phyloP scores from a whole-genome alignment of 2,113 vertebrate genomes.

The Epinephelus cyanopodus region DNA sequence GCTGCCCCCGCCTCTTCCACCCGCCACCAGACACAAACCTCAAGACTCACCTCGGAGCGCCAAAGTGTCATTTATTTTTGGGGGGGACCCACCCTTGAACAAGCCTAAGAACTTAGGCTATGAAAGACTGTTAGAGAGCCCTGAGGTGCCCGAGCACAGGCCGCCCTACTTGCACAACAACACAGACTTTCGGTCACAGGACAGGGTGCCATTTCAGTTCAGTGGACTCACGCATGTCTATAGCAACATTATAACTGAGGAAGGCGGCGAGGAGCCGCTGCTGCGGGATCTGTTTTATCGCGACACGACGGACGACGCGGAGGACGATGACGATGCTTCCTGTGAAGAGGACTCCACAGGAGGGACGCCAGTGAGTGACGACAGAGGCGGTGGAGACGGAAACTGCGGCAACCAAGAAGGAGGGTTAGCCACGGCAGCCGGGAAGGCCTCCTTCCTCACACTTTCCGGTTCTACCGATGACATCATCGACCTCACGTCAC shows the following conservation, averaged over 20 bases:
- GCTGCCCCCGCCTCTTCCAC: slow-evolving; percentile 86
- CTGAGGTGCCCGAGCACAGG: slow-evolving; percentile 87
- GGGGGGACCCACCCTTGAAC: slow-evolving; percentile 90
- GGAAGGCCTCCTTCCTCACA: slow-evolving; percentile 88
- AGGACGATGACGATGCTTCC: slow-evolving; percentile 96
- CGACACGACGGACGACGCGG: slow-evolving; percentile 92
- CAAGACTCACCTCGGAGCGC: slow-evolving; percentile 94
- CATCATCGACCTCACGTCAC: slow-evolving; percentile 96
- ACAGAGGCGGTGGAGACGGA: slow-evolving; percentile 10
- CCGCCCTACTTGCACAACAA: slow-evolving; percentile 86
- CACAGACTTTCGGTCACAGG: slow-evolving; percentile 86
- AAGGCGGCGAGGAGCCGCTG: slow-evolving; percentile 92
- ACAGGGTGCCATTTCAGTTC: slow-evolving; percentile 88
- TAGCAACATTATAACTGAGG: slow-evolving; percentile 89
- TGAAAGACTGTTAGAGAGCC: slow-evolving; percentile 90
- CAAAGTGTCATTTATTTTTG: slow-evolving; percentile 98
- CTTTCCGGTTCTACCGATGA: slow-evolving; percentile 95
- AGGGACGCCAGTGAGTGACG: slow-evolving; percentile 64
- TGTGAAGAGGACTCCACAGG: slow-evolving; percentile 94
- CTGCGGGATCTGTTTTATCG: slow-evolving; percentile 93
- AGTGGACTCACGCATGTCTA: slow-evolving; percentile 88
- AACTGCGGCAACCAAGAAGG: slow-evolving; percentile 45
- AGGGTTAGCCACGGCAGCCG: slow-evolving; percentile 78
- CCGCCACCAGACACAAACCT: slow-evolving; percentile 89
- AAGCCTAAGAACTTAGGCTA: slow-evolving; percentile 89